Conservation (phyloP, 2,888 invertebrate species). For the Caenorhabditis afra region DNA sequence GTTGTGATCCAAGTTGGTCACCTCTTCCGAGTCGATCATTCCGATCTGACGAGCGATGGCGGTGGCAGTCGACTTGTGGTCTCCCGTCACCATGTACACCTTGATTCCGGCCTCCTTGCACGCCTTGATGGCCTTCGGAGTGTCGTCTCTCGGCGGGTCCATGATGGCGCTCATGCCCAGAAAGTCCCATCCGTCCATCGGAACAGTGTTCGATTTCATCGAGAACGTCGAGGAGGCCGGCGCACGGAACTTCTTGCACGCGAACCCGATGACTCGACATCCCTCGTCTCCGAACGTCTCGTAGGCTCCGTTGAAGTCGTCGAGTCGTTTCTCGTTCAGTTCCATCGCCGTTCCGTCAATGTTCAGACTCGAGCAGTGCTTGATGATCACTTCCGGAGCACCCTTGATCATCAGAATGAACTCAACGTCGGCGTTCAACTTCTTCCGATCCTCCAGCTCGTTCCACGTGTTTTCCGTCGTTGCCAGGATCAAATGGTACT, state of each 20-base stretch:
- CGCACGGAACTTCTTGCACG: constrained; percentile 69
- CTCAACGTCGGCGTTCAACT: constrained; percentile 48
- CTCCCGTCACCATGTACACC: constrained; percentile 77
- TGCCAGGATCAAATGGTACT: constrained; percentile 71
- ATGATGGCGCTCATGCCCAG: constrained; percentile 73
- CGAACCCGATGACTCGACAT: constrained; percentile 75
- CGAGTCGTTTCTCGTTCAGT: constrained; percentile 46
- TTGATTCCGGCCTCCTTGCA: constrained; percentile 76
- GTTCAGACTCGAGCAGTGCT: constrained; percentile 66
- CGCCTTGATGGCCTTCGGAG: constrained; percentile 68
- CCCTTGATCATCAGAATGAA: constrained; percentile 73
- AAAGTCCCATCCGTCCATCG: constrained; percentile 69
- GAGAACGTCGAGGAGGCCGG: constrained; percentile 66
- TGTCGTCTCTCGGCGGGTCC: constrained; percentile 76
- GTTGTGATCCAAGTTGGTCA: constrained; percentile 37
- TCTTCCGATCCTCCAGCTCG: constrained; percentile 37
- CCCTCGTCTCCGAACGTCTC: constrained; percentile 74
- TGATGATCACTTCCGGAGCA: constrained; percentile 73
- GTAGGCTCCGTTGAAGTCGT: constrained; percentile 69
- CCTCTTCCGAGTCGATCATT: constrained; percentile 65
- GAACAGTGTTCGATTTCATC: constrained; percentile 67
- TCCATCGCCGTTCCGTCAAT: constrained; percentile 50
- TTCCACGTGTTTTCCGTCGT: constrained; percentile 43
- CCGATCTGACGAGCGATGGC: constrained; percentile 76
- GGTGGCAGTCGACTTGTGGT: constrained; percentile 73